Percentiles rank a stretch among this genome's conserved stretches.
Evolutionary conservation across 2,888 invertebrate species (phyloP).

Genomic region (Gymnocheta viridis): DNA sequence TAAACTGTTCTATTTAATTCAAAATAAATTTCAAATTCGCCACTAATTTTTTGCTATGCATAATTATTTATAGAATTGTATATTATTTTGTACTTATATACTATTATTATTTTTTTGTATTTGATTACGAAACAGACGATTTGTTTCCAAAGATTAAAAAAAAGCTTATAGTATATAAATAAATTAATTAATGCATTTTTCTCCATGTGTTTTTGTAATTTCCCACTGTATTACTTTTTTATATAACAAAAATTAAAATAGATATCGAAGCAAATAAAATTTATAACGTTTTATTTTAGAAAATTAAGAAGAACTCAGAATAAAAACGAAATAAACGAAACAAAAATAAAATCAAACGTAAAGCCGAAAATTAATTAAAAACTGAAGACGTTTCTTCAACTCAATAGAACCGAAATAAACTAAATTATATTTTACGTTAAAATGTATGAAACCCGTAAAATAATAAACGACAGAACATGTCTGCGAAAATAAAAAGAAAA

Average conservation of each 20-base stretch:
- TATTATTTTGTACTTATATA: background rate
- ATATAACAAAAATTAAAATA: conserved; percentile 61
- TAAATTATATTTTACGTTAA: conserved; percentile 72
- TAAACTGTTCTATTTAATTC: background rate
- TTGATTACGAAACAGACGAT: conserved; percentile 35
- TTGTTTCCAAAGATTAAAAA: conserved; percentile 34
- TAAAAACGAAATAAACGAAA: conserved; percentile 77
- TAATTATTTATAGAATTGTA: background rate
- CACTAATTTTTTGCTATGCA: background rate
- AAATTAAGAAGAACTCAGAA: conserved; percentile 72
- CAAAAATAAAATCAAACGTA: conserved; percentile 81
- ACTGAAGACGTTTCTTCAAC: conserved; percentile 80
- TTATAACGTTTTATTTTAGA: conserved; percentile 65
- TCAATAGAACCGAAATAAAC: conserved; percentile 82
- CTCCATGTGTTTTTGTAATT: conserved; percentile 1
- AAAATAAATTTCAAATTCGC: background rate
- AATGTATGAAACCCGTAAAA: conserved; percentile 45
- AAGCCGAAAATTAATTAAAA: conserved; percentile 78
- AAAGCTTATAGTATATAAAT: conserved; percentile 15
- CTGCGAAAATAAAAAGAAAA: conserved; percentile 27
- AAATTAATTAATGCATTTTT: background rate
- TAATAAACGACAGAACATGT: conserved; percentile 10
- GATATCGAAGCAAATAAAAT: conserved; percentile 50
- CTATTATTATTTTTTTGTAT: conserved; percentile 1
- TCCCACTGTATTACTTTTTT: conserved; percentile 57